These are phyloP conservation scores for Clinocottus analis DNA, from an alignment of 2,113 vertebrate genomes.

Conservation along the genomic window DNA sequence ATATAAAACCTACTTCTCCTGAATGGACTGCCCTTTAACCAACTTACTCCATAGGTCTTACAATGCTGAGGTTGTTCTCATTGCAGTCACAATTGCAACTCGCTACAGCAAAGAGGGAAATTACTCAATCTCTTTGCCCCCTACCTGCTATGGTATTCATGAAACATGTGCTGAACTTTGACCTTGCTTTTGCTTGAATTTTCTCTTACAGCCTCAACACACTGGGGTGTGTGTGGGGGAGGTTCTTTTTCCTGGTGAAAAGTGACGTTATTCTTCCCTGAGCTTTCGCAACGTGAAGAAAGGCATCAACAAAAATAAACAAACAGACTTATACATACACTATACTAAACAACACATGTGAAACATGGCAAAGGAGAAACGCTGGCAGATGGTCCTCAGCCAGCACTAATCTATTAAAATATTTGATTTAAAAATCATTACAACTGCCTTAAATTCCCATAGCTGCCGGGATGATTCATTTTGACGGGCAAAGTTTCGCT, in stretches of 20 bases:
- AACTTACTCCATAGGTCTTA: not conserved
- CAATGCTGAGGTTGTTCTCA: not conserved
- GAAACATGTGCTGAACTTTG: not conserved
- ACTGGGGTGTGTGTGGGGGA: too few relatives aligned
- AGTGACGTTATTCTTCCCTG: too few relatives aligned
- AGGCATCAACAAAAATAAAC: too few relatives aligned
- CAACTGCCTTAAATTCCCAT: not conserved
- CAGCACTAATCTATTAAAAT: not conserved
- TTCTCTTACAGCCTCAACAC: not conserved
- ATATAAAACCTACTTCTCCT: not conserved
- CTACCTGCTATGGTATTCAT: not conserved
- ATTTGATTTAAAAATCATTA: not conserved
- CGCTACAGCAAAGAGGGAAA: not conserved
- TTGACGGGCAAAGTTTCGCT: not conserved
- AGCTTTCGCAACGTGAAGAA: too few relatives aligned
- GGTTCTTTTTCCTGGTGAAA: too few relatives aligned
- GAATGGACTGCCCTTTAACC: constrained; percentile 1
- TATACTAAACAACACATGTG: not conserved
- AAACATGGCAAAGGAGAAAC: not conserved
- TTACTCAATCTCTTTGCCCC: too few relatives aligned
- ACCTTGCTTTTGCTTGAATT: not conserved
- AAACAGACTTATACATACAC: not conserved
- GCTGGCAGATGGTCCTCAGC: not conserved
- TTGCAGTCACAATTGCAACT: not conserved
- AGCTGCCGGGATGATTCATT: not conserved